phyloP scores from a whole-genome alignment of 2,797 vertebrate genomes.

The Thripadectes ignobilis region DNA sequence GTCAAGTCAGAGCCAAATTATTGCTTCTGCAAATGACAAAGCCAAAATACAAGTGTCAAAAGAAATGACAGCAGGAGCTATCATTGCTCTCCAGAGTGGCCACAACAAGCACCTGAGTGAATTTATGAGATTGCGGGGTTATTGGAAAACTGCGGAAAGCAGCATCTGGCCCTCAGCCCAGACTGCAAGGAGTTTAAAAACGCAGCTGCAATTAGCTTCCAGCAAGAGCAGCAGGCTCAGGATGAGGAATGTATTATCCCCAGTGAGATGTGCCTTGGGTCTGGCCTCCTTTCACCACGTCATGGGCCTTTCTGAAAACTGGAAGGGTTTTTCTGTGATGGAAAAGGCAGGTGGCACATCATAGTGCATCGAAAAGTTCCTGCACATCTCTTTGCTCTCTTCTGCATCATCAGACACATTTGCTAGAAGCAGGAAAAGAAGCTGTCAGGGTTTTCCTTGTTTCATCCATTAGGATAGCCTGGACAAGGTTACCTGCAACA shows the following conservation, averaged over 20 bases:
- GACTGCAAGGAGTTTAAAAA: slow-evolving; percentile 14
- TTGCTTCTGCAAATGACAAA: background rate
- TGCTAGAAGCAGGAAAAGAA: background rate
- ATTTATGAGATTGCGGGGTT: background rate
- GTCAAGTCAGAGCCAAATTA: background rate
- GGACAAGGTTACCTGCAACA: background rate
- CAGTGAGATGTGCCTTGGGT: background rate
- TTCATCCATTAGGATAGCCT: background rate
- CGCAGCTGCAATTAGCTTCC: background rate
- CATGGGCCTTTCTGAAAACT: background rate
- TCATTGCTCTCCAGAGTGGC: background rate
- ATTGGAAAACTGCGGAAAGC: slow-evolving; percentile 1
- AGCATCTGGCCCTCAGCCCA: slow-evolving; percentile 18
- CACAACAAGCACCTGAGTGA: background rate
- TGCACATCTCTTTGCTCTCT: background rate
- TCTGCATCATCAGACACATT: background rate
- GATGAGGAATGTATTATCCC: background rate
- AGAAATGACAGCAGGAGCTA: background rate
- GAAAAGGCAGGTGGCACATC: background rate
- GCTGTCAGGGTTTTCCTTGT: background rate
- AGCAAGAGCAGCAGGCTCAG: background rate
- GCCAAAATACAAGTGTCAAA: background rate
- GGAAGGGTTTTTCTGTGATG: background rate
- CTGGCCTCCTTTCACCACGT: background rate
- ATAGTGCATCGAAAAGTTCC: background rate